phyloP scores from a whole-genome alignment of 2,888 invertebrate genomes.

The Maniola hyperantus region DNA sequence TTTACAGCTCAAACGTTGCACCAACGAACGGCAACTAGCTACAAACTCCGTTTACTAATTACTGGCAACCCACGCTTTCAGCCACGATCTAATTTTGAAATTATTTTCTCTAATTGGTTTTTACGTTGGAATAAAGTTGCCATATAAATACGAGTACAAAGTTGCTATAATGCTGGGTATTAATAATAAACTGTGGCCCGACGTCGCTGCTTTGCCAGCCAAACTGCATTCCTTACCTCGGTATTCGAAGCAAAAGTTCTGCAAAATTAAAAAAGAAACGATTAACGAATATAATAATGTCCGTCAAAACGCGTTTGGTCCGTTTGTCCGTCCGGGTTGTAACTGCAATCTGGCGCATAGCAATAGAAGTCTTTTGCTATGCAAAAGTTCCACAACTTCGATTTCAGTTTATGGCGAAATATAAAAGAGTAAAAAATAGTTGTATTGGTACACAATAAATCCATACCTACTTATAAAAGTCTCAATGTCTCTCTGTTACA shows the following conservation, averaged over 20 bases:
- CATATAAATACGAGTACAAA: constrained; percentile 44
- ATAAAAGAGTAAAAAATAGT: no score
- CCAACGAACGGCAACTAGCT: constrained; percentile 40
- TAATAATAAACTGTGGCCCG: constrained; percentile 48
- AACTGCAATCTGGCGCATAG: no score
- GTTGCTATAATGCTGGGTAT: constrained; percentile 52
- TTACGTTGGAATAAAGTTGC: constrained; percentile 52
- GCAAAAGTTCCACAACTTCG: background rate
- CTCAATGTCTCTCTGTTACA: no score
- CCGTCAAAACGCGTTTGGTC: background rate
- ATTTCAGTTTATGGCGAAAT: background rate
- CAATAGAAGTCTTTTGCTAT: background rate
- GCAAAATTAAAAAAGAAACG: constrained; percentile 44
- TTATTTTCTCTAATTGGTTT: constrained; percentile 35
- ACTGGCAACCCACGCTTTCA: constrained; percentile 41
- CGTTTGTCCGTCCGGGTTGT: background rate
- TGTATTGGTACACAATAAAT: no score
- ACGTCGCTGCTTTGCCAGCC: constrained; percentile 48
- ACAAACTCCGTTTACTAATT: constrained; percentile 45
- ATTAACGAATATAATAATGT: constrained; percentile 22
- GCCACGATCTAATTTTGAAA: constrained; percentile 48
- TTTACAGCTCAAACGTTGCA: constrained; percentile 51
- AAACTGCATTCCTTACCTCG: constrained; percentile 67
- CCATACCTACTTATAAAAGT: no score
- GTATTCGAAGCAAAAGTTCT: constrained; percentile 76